These are phyloP conservation scores for Bradypodion pumilum DNA, from an alignment of 2,797 vertebrate species.

Conservation along the genomic window DNA sequence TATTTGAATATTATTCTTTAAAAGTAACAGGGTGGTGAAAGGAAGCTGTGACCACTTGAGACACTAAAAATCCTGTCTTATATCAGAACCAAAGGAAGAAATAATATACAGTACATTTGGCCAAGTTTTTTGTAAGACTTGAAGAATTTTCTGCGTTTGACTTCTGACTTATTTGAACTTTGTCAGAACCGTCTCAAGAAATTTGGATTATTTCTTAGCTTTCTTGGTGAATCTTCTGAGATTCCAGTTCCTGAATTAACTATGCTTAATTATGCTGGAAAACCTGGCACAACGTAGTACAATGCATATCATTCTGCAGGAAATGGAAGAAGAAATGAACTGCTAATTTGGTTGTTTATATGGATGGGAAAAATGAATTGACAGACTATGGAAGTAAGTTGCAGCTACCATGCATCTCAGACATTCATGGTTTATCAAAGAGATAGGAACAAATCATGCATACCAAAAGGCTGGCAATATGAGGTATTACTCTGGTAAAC, in stretches of 20 bases:
- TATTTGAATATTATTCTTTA: neutral
- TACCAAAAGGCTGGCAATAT: conserved; percentile 57
- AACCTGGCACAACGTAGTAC: conserved; percentile 50
- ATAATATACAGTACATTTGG: neutral
- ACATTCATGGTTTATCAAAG: conserved; percentile 38
- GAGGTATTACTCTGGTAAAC: conserved; percentile 50
- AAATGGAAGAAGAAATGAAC: neutral
- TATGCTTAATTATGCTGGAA: conserved; percentile 22
- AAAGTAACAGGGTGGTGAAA: neutral
- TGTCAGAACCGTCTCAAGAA: conserved; percentile 47
- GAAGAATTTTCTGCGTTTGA: conserved; percentile 35
- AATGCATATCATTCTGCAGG: neutral
- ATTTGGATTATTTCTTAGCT: conserved; percentile 42
- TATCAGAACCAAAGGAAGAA: neutral
- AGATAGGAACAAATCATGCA: conserved; percentile 48
- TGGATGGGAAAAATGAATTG: conserved; percentile 37
- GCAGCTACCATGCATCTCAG: conserved; percentile 36
- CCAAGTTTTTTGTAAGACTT: conserved; percentile 39
- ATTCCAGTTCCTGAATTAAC: conserved; percentile 40
- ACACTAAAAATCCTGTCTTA: neutral
- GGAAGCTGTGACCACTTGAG: neutral
- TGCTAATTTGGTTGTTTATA: conserved; percentile 29
- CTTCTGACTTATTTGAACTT: conserved; percentile 34
- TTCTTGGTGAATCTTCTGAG: conserved; percentile 31
- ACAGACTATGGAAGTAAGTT: conserved; percentile 39